phyloP scores from a whole-genome alignment of 1,140 invertebrate genomes.

The Maniola jurtina region DNA sequence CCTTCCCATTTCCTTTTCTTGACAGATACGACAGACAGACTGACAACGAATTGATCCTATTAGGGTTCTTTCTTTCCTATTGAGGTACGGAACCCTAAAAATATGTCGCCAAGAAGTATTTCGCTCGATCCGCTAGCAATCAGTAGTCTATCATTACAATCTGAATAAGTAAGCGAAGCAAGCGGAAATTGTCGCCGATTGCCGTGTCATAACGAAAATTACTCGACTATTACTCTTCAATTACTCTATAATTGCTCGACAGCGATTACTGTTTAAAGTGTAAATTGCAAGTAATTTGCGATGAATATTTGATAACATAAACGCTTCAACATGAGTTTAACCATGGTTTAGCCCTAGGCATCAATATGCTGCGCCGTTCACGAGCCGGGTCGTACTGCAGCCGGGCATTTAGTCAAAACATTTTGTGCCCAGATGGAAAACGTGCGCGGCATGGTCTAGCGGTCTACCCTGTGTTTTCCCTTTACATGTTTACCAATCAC shows the following conservation, averaged over 20 bases:
- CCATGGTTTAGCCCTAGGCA: background rate
- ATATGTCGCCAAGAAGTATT: background rate
- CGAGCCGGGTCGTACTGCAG: too few species aligned
- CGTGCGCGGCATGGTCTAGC: too few species aligned
- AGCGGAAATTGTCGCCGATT: conserved; percentile 38
- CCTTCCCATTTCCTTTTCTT: too few species aligned
- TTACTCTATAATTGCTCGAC: conserved; percentile 33
- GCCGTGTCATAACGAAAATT: conserved; percentile 39
- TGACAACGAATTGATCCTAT: too few species aligned
- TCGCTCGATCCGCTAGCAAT: background rate
- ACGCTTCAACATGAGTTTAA: background rate
- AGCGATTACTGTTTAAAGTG: conserved; percentile 23
- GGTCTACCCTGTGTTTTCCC: too few species aligned
- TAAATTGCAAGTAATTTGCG: conserved; percentile 13
- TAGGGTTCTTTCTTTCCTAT: too few species aligned
- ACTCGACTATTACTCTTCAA: conserved; percentile 27
- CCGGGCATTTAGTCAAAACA: too few species aligned
- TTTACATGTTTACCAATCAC: too few species aligned
- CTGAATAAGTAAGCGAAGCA: conserved; percentile 33
- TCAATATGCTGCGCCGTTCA: too few species aligned
- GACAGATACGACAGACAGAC: too few species aligned
- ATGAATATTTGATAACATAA: conserved; percentile 21
- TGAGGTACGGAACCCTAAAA: too few species aligned
- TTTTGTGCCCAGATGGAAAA: too few species aligned
- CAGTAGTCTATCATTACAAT: background rate